These are phyloP conservation scores for Prionace glauca DNA, from an alignment of 2,797 vertebrate genomes.

Conservation along the genomic window DNA sequence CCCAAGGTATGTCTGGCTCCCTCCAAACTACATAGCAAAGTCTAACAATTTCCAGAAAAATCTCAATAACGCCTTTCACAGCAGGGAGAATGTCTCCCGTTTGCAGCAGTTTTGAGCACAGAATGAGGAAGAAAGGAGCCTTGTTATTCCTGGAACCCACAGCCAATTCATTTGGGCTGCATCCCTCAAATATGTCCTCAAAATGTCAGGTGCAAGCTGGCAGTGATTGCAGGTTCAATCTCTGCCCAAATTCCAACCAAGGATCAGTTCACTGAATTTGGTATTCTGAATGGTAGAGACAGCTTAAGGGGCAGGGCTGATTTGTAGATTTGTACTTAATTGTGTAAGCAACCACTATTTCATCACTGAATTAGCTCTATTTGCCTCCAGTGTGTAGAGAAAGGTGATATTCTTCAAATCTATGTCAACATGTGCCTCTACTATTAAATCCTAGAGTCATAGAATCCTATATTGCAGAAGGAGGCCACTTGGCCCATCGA, in stretches of 20 bases:
- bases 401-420: not conserved
- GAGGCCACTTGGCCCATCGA: too few relatives aligned
- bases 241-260: not conserved
- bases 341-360: not conserved
- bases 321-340: not conserved
- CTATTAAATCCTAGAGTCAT: not conserved
- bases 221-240: not conserved
- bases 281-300: not conserved
- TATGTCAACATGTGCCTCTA: not conserved
- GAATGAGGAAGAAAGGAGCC: not conserved
- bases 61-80: constrained; percentile 22
- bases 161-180: not conserved
- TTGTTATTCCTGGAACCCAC: not conserved
- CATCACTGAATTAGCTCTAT: not conserved
- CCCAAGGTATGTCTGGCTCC: not conserved
- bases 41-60: constrained; percentile 19
- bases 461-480: not conserved
- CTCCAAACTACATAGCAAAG: not conserved
- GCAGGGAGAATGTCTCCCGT: not conserved
- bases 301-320: not conserved
- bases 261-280: not conserved
- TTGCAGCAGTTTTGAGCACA: not conserved
- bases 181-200: not conserved
- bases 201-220: not conserved
- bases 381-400: not conserved